Evolutionary conservation across 2,113 vertebrate species (phyloP).

Genomic region (Serinus canaria): DNA sequence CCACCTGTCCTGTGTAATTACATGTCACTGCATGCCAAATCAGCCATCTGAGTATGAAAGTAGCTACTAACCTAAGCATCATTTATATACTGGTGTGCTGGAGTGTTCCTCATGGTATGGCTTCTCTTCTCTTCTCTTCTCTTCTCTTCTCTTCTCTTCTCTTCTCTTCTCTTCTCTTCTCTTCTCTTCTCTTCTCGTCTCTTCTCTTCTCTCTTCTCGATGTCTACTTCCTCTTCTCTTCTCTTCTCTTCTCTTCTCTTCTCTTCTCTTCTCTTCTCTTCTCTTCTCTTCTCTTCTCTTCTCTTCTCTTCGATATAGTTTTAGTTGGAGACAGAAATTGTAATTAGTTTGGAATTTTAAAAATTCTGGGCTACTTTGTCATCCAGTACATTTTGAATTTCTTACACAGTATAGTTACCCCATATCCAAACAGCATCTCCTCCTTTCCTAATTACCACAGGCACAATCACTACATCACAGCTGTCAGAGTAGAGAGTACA

Average conservation of each 20-base stretch:
- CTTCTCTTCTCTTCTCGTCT: no score
- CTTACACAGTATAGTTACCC: not conserved
- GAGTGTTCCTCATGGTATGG: not conserved
- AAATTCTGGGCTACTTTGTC: not conserved
- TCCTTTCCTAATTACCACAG: not conserved
- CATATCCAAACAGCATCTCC: not conserved
- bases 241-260: not conserved
- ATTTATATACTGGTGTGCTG: not conserved
- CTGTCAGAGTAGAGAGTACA: not conserved
- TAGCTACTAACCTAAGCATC: not conserved
- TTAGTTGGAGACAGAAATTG: not conserved
- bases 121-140: no score
- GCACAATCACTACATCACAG: not conserved
- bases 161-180: not conserved
- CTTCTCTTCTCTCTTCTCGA: no score
- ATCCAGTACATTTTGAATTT: not conserved
- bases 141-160: no score
- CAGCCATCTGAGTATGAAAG: not conserved
- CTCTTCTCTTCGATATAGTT: not conserved
- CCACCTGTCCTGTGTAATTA: not conserved
- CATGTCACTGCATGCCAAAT: not conserved
- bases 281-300: no score
- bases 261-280: no score
- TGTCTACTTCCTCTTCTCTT: fast-evolving
- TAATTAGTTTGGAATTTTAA: not conserved